Evolutionary conservation across 2,113 vertebrate genomes (phyloP), one percentile per base, ranked within the genome.

Genomic region (Podarcis muralis): DNA sequence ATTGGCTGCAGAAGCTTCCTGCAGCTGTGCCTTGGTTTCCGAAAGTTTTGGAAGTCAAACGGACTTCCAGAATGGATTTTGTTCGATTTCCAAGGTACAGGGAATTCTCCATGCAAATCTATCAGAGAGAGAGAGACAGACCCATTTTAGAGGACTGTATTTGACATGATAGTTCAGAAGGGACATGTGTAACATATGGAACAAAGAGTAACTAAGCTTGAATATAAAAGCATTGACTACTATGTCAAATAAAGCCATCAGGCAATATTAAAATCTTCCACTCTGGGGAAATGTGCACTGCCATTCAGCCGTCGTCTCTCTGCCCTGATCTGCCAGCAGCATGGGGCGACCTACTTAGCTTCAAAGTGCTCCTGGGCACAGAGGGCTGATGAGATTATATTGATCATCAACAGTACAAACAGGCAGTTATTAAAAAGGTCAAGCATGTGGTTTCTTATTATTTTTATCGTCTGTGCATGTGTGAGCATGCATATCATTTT

Each of bases 281-380:
- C 57, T 77, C 5, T 7, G 6, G 57, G 32, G 25, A 71, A 88
- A 53, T 30, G 25, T 35, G 12, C 57, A 5, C 25, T 66, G 20
- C 27, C 15, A 85, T 65, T 20, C 53, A 6, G 32, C 57, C 27
- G 20, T 18, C 57, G 35, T 37, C 37, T 72, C 83, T 92, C 76
- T 62, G 5, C 75, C 16, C 86, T 82, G 62, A 83, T 15, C 71
- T 0, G 3, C 88, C 23, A 82, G 37, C 84, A 90, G 71, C 57
- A 81, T 66, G 6, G 25, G 75, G 2, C 35, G 71, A 87, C 83
- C 75, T 90, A 30, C 85, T 92, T 93, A 90, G 85, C 25, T 90
- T 79, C 81, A 87, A 83, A 78, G 6, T 81, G 62, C 48, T 83
- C 25, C 53, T 35, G 18, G 71, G 40, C 25, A 3, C 15, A 30